A percentile compares a stretch with the other conserved stretches of the same genome.
phyloP scores from a whole-genome alignment of 2,888 invertebrate genomes.

The Pyrrhosoma nymphula region DNA sequence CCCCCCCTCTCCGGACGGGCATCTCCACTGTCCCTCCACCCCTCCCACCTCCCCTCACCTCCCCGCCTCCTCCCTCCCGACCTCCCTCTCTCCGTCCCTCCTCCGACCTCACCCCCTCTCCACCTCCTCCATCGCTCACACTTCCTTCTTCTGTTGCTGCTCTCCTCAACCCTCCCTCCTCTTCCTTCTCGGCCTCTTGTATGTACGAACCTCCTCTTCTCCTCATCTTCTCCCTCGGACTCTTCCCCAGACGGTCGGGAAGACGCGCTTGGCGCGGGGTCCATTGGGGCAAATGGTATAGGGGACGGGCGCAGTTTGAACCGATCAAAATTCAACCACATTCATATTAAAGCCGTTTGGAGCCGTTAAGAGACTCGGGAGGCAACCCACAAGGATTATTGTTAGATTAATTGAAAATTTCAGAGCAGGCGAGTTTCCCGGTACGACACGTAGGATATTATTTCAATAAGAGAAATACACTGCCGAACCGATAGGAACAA shows the following conservation, averaged over 20 bases:
- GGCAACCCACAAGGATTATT: background rate
- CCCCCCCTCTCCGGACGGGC: slow-evolving; percentile 10
- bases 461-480: too few species aligned
- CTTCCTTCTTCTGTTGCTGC: slow-evolving; percentile 35
- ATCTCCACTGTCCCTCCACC: slow-evolving; percentile 28
- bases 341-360: too few species aligned
- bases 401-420: too few species aligned
- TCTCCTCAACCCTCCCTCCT: background rate
- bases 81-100: background rate
- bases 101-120: background rate
- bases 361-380: background rate
- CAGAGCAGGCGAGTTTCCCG: too few species aligned
- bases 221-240: background rate
- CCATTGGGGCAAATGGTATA: background rate
- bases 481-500: too few species aligned
- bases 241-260: slow-evolving; percentile 2
- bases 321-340: background rate
- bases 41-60: background rate
- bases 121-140: slow-evolving; percentile 50
- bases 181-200: background rate
- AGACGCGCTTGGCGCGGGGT: background rate
- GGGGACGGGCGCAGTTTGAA: background rate
- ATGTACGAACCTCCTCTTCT: background rate
- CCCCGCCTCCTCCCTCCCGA: background rate
- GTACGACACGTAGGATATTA: too few species aligned